A percentile compares a stretch with the other conserved stretches of the same genome.
phyloP scores from a whole-genome alignment of 2,113 vertebrate species.

The Hemichromis elongatus region DNA sequence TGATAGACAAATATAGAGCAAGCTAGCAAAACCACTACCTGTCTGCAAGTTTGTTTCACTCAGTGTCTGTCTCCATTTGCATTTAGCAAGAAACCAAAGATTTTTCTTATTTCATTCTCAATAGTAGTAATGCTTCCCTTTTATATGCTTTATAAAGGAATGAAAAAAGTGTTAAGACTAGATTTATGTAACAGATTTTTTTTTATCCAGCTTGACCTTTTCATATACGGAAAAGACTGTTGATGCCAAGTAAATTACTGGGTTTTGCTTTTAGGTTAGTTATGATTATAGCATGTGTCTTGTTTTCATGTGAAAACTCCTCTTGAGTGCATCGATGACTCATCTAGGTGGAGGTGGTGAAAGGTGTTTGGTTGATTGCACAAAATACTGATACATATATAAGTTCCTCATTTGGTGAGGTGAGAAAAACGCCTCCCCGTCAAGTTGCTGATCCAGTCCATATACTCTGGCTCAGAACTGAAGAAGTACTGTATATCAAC shows the following conservation, averaged over 20 bases:
- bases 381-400: too few species aligned
- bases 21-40: not conserved
- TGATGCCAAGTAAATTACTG: fast-evolving
- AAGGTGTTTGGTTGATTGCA: not conserved
- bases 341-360: not conserved
- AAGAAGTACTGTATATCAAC: fast-evolving
- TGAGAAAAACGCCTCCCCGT: fast-evolving
- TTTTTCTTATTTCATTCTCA: not conserved
- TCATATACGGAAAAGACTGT: not conserved
- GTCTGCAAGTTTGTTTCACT: not conserved
- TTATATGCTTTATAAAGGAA: not conserved
- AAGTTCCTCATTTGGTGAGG: fast-evolving
- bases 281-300: not conserved
- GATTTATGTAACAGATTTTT: not conserved
- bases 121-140: fast-evolving
- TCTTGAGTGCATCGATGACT: not conserved
- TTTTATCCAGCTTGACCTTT: not conserved
- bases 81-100: fast-evolving
- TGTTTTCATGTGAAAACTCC: not conserved
- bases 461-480: fast-evolving
- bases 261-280: not conserved
- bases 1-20: not conserved
- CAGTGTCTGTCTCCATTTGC: not conserved
- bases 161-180: not conserved
- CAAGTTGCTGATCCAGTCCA: not conserved